Base-by-base conservation (phyloP, 1,140 invertebrate genomes). In the Bombus confusus region DNA sequence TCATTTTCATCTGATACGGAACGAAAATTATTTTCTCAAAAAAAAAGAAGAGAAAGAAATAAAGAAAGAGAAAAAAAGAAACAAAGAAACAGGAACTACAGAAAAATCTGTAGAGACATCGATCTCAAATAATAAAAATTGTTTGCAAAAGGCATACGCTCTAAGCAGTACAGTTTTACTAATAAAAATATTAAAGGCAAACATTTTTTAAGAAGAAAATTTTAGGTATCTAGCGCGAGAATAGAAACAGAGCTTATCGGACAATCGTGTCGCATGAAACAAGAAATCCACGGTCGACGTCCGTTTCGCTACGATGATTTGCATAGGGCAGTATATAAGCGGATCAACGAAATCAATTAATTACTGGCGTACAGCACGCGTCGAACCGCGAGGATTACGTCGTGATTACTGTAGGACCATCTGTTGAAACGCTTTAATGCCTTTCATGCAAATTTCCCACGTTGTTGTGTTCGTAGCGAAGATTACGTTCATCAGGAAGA, bases 291-390 rank as follows among this genome's bases (percentile, higher is more conserved):
- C 72, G 66, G 66, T n/a, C 83, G 84, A 77, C 80, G 80, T 84
- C 64, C 89, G 77, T 90, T 81, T 90, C 83, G 66, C 86, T 68
- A 87, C 75, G 82, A 83, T 87, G 86, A 90, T 90, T 90, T 87
- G 87, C 86, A 79, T 89, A 82, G 86, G 83, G 82, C 73, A 86
- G 86, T 87, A 90, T 90, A 90, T 90, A 90, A 90, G 88, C 89
- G 89, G 89, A 90, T 90, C 89, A 90, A 87, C 69, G 80, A 90
- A 90, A 90, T 90, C 83, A 90, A 90, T 90, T 83, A 90, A 90
- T 90, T 90, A 88, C 88, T 72, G 66, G 80, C 66, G 73, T 87
- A 79, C 84, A 86, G 78, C 85, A 80, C 73, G 88, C 79, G 77
- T 90, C 87, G 88, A 66, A 90, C 83, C 73, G 80, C 74, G 66